Base-by-base conservation (phyloP, 1,140 invertebrate genomes). In the Lucilia cuprina region DNA sequence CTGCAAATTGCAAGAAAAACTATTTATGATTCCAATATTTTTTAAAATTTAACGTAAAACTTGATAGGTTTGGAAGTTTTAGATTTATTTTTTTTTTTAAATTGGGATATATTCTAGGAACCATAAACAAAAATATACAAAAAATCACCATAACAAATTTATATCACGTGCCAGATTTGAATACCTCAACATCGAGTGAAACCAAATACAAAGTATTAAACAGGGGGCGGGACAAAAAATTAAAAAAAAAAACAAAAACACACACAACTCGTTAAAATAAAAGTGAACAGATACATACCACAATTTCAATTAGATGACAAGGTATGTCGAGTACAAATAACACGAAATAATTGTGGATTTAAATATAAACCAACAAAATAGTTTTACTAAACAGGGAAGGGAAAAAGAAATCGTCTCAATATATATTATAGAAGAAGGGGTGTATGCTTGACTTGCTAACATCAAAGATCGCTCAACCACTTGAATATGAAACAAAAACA, bases 391-490 rank as follows among this genome's bases (percentile, higher is more conserved):
- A 77, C 41, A 41, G 41, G 41, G 10, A 41, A 41, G 10, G 0
- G 41, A 8, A 41, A 8, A 7, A 41, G 2, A 30, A 75, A 34
- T 35, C 17, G 17, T 55, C 7, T n/a, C 4, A 75, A 35, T 21
- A 21, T n/a, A 75, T 75, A 17, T 5, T 34, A 49, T 12, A 25
- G 35, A 47, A 25, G 35, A 47, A 70, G 70, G 83, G 83, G 50
- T 83, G 50, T 70, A 83, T 50, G 83, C 83, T 74, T 83, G 50
- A 75, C 83, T 83, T 50, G 41, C 50, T n/a, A 74, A 83, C 83
- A 83, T 83, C 83, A 83, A 83, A 83, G 83, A 83, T 83, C 83
- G 70, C 34, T 83, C 35, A 83, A 50, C 82, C 82, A 82, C 82
- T 82, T 82, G 82, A 82, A 55, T 49, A 47, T 82, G 82, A 55